Percentiles rank a stretch among this genome's conserved stretches.
These are phyloP conservation scores for Tetranychus truncatus DNA, from an alignment of 2,888 invertebrate genomes.

Conservation along the genomic window DNA sequence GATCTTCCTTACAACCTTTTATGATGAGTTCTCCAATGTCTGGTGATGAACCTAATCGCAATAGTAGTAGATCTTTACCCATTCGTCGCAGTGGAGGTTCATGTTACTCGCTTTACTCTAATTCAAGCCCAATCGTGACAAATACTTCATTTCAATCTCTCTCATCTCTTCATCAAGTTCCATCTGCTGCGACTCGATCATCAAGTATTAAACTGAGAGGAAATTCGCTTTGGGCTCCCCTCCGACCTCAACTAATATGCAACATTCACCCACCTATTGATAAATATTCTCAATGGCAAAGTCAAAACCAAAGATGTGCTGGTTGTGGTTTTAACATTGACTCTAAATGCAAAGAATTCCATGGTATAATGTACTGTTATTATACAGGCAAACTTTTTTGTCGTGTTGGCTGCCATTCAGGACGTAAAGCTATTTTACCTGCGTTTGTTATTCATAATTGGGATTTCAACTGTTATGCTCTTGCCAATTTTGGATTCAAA, in stretches of 20 bases:
- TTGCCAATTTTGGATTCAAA: slow-evolving; percentile 58
- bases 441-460: slow-evolving; percentile 36
- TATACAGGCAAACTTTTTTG: slow-evolving; percentile 69
- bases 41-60: neutral
- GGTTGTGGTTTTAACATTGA: slow-evolving; percentile 66
- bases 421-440: slow-evolving; percentile 34
- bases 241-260: slow-evolving; percentile 61
- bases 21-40: neutral
- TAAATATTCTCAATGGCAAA: slow-evolving; percentile 46
- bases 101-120: neutral
- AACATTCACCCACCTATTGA: slow-evolving; percentile 49
- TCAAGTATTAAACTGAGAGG: slow-evolving; percentile 40
- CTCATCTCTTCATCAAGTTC: neutral
- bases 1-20: neutral
- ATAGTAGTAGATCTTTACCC: neutral
- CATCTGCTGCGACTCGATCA: neutral
- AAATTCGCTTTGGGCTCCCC: slow-evolving; percentile 64
- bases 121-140: neutral
- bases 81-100: slow-evolving; percentile 1
- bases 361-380: slow-evolving; percentile 44
- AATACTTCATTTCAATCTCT: neutral
- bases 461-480: slow-evolving; percentile 49
- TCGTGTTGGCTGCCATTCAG: slow-evolving; percentile 47
- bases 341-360: neutral
- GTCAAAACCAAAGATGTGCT: slow-evolving; percentile 59